Percentiles rank a stretch among this genome's conserved stretches.
Conservation (phyloP, 2,113 vertebrate species). For the Equus przewalskii region DNA sequence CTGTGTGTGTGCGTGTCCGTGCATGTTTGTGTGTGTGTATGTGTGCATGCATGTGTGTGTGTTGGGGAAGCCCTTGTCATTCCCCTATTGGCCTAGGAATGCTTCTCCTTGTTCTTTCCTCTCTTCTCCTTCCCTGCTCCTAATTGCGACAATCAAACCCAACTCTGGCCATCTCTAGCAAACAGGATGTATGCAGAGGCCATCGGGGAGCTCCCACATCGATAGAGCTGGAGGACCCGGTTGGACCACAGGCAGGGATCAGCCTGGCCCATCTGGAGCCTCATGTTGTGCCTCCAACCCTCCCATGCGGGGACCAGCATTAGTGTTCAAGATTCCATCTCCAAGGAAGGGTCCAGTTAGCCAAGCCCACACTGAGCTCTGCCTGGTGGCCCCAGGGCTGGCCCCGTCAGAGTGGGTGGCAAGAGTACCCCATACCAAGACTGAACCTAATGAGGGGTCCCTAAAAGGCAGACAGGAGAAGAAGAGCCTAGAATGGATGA, state of each 20-base stretch:
- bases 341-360: neutral
- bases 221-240: too few relatives aligned
- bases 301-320: rapidly evolving
- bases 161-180: rapidly evolving
- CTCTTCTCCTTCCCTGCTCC: neutral
- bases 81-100: too few relatives aligned
- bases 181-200: rapidly evolving
- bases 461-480: neutral
- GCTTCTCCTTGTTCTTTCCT: rapidly evolving
- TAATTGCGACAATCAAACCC: rapidly evolving
- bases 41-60: neutral
- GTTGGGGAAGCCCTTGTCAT: neutral
- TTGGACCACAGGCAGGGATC: rapidly evolving
- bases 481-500: rapidly evolving
- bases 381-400: neutral
- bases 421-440: neutral
- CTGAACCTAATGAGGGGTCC: too few relatives aligned
- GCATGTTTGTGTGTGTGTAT: rapidly evolving
- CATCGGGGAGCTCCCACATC: neutral
- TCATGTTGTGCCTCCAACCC: rapidly evolving
- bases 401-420: neutral
- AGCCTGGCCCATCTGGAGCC: neutral
- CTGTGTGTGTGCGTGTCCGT: rapidly evolving
- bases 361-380: neutral
- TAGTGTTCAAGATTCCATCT: neutral